A percentile compares a stretch with the other conserved stretches of the same genome.
phyloP scores from a whole-genome alignment of 2,888 invertebrate species.

The Melieria crassipennis region DNA sequence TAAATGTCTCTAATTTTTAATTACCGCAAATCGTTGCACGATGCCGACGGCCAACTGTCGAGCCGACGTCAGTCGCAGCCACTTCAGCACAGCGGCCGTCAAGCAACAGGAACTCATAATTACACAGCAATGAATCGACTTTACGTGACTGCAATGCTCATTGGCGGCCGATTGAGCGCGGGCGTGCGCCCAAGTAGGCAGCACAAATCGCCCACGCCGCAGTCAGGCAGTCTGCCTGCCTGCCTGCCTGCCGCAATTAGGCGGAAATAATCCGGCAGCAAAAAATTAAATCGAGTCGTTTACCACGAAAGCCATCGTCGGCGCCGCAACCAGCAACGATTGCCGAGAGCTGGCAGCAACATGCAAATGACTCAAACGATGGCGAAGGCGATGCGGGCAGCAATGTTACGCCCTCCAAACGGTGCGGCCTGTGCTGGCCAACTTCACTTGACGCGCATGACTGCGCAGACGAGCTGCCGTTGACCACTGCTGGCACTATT shows the following conservation, averaged over 20 bases:
- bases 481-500: too few species aligned
- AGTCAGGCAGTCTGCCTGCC: background rate
- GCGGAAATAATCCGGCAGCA: background rate
- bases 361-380: too few species aligned
- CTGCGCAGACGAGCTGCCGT: too few species aligned
- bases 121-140: slow-evolving; percentile 24
- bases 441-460: too few species aligned
- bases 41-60: background rate
- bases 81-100: background rate
- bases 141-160: slow-evolving; percentile 32
- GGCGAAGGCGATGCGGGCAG: too few species aligned
- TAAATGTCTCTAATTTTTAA: too few species aligned
- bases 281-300: background rate
- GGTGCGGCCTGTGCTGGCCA: too few species aligned
- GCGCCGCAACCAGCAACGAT: too few species aligned
- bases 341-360: too few species aligned
- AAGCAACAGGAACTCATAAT: slow-evolving; percentile 21
- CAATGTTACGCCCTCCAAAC: too few species aligned
- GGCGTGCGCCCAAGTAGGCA: background rate
- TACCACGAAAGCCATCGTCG: too few species aligned
- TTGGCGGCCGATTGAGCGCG: slow-evolving; percentile 16
- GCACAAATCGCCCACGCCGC: background rate
- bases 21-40: too few species aligned
- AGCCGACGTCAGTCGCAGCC: background rate
- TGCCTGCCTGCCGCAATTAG: background rate